These are phyloP conservation scores for Cotesia typhae DNA, from an alignment of 1,140 invertebrate genomes.

Conservation along the genomic window DNA sequence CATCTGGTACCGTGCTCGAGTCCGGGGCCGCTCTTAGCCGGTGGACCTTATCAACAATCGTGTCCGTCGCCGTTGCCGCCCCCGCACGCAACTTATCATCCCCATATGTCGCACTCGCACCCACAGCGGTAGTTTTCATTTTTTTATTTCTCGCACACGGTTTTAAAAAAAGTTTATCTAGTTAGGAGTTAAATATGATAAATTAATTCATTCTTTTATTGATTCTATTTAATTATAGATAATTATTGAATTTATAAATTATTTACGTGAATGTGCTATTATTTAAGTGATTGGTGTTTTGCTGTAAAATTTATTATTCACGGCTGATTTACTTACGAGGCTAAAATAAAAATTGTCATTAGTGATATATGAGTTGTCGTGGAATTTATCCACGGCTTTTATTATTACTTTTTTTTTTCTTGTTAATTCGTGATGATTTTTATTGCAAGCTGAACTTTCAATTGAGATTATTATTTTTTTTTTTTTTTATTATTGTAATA, in stretches of 20 bases:
- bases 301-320: not conserved
- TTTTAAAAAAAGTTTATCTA: not conserved
- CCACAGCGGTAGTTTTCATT: constrained; percentile 74
- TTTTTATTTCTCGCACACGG: not conserved
- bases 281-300: not conserved
- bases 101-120: constrained; percentile 73
- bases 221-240: too few relatives aligned
- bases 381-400: not conserved
- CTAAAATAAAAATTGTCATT: constrained; percentile 20
- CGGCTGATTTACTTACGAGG: not conserved
- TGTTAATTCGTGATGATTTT: constrained; percentile 10
- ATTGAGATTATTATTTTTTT: not conserved
- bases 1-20: constrained; percentile 72
- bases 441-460: not conserved
- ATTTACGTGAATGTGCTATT: constrained; percentile 1
- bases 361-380: not conserved
- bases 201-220: not conserved
- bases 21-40: constrained; percentile 65
- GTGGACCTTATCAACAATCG: constrained; percentile 68
- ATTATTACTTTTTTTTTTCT: not conserved
- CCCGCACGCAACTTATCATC: constrained; percentile 67
- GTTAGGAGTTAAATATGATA: not conserved
- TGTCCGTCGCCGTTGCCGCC: constrained; percentile 71
- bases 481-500: not conserved
- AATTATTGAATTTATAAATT: too few relatives aligned